phyloP scores from a whole-genome alignment of 1,140 invertebrate genomes.

The Drosophila athabasca region DNA sequence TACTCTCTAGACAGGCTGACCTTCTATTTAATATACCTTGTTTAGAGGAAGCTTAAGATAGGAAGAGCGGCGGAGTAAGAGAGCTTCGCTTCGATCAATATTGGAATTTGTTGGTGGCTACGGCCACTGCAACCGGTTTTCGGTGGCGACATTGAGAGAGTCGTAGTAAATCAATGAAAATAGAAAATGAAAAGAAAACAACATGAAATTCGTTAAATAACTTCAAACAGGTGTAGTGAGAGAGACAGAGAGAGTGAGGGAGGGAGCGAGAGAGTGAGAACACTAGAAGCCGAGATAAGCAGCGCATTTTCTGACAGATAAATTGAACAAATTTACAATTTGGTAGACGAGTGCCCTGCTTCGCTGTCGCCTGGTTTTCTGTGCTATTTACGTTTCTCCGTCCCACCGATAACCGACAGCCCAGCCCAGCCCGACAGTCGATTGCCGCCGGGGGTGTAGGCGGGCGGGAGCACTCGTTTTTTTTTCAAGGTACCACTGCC shows the following conservation, averaged over 20 bases:
- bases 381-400: conserved; percentile 20
- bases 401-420: conserved; percentile 3
- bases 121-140: conserved; percentile 43
- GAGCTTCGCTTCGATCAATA: conserved; percentile 38
- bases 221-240: conserved; percentile 68
- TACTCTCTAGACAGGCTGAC: too few relatives aligned
- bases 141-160: conserved; percentile 59
- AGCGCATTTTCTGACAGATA: conserved; percentile 32
- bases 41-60: too few relatives aligned
- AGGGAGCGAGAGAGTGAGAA: not conserved
- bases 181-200: conserved; percentile 48
- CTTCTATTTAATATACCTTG: too few relatives aligned
- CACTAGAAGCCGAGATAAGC: conserved; percentile 10
- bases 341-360: not conserved
- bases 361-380: conserved; percentile 9
- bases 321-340: conserved; percentile 51
- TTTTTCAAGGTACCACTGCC: conserved; percentile 45
- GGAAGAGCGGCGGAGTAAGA: conserved; percentile 13
- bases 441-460: not conserved
- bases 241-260: conserved; percentile 16
- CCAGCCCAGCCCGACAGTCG: conserved; percentile 1
- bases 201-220: conserved; percentile 59
- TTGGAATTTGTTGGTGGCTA: conserved; percentile 22
- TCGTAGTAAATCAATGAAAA: conserved; percentile 61
- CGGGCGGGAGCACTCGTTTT: conserved; percentile 10